Conservation (phyloP, 2,888 invertebrate genomes). For the Oxystoma pomonae region DNA sequence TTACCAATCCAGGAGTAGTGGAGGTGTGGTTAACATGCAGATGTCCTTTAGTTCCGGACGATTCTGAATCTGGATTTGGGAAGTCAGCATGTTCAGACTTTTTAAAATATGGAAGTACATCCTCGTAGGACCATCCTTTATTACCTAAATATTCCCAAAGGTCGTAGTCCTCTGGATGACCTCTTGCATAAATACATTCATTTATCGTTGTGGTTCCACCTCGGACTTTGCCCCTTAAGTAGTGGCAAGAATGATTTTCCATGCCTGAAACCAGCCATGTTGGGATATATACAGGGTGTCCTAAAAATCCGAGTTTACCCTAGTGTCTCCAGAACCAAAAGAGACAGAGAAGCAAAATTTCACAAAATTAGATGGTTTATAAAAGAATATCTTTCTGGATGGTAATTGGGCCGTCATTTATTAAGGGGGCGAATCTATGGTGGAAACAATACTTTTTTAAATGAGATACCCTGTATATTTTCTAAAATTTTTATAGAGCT, state of each 20-base stretch:
- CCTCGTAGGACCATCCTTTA: conserved; percentile 51
- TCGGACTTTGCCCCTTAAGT: conserved; percentile 56
- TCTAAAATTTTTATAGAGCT: too few species aligned
- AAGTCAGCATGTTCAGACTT: conserved; percentile 44
- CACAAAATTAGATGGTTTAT: too few species aligned
- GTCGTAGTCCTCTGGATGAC: conserved; percentile 77
- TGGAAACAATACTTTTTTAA: too few species aligned
- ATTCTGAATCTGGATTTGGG: neutral
- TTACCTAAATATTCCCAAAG: conserved; percentile 72
- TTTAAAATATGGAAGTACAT: conserved; percentile 48
- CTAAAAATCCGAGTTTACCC: too few species aligned
- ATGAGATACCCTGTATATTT: too few species aligned
- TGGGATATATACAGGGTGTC: too few species aligned
- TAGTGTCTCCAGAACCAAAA: too few species aligned
- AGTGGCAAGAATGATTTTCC: conserved; percentile 54
- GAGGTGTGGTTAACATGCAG: conserved; percentile 33
- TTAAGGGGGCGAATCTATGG: too few species aligned
- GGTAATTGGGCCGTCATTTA: too few species aligned
- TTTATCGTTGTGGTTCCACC: conserved; percentile 81
- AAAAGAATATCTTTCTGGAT: too few species aligned
- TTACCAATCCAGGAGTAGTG: conserved; percentile 69
- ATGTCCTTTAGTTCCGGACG: neutral
- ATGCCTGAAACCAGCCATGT: too few species aligned
- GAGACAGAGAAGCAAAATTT: too few species aligned
- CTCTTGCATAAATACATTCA: conserved; percentile 81